Base-by-base conservation (phyloP, 2,888 invertebrate species). In the Apamea anceps region DNA sequence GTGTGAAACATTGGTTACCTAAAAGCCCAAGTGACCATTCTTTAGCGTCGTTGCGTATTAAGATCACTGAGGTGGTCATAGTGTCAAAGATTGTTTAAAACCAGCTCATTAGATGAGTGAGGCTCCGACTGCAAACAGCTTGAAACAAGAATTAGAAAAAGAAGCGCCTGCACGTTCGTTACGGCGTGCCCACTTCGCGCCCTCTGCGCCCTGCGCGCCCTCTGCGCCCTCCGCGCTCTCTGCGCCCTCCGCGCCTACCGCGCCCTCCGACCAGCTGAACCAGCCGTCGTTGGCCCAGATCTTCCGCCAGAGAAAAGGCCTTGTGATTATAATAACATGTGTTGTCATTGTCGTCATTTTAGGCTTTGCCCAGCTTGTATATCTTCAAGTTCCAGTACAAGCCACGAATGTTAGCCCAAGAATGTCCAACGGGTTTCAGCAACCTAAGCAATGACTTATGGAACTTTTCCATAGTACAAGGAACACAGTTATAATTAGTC, bases 341-440 rank as follows among this genome's bases (percentile, higher is more conserved):
- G 42, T 81, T 74, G n/a, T 81, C 63, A 42, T 80, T 68, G 4
- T 80, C 45, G 18, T 48, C 42, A 54, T 73, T 57, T 6, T 80
- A 54, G 37, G 45, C 1, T 80, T 80, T 32, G 75, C 13, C 25
- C 63, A 63, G 37, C 63, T 80, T 28, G 5, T 80, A 12, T 74
- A 62, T 48, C 25, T 81, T 54, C 28, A 18, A 70, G 15, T 21
- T 63, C 6, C 18, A 54, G 0, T 74, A 10, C 12, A 18, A 8
- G 0, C 6, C 2, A 15, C 18, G 18, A 2, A 74, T 57, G 48
- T 80, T 48, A 57, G 74, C 63, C 81, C 81, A 13, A 63, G 80
- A 37, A 10, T 37, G 28, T 37, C 32, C 28, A 8, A 37, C 18
- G 25, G n/a, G 42, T 42, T 45, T 45, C 42, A 45, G 6, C 18